phyloP scores from a whole-genome alignment of 2,113 vertebrate species.

The Loxodonta africana region DNA sequence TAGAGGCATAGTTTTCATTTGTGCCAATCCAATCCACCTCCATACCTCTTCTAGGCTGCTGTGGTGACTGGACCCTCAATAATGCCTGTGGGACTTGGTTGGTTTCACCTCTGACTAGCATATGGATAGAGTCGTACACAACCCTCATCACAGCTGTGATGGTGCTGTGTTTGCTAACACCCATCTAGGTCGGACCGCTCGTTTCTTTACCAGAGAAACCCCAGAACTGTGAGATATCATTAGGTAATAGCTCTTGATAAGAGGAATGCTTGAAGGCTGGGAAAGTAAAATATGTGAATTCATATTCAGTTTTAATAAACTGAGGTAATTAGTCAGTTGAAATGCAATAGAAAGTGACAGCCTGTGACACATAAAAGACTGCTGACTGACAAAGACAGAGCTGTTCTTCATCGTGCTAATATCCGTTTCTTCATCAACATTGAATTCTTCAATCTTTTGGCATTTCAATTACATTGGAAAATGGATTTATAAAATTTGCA shows the following conservation, averaged over 20 bases:
- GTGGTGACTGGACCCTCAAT: not conserved
- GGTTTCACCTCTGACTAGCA: not conserved
- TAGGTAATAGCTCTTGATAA: conserved; percentile 82
- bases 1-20: conserved; percentile 82
- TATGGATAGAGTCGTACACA: conserved; percentile 61
- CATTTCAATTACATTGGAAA: conserved; percentile 88
- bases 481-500: conserved; percentile 86
- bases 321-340: conserved; percentile 87
- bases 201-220: conserved; percentile 81
- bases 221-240: conserved; percentile 74
- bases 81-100: not conserved
- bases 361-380: conserved; percentile 87
- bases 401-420: conserved; percentile 85
- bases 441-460: conserved; percentile 86
- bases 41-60: not conserved
- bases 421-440: conserved; percentile 88
- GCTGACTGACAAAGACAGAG: conserved; percentile 86
- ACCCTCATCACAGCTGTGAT: conserved; percentile 59
- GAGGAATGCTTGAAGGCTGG: conserved; percentile 76
- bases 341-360: conserved; percentile 86
- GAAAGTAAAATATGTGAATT: conserved; percentile 86
- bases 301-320: conserved; percentile 89
- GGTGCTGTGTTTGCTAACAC: conserved; percentile 77
- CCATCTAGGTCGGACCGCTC: conserved; percentile 66
- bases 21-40: conserved; percentile 73